Conservation (phyloP, 2,113 vertebrate species). For the Pluvianellus socialis region DNA sequence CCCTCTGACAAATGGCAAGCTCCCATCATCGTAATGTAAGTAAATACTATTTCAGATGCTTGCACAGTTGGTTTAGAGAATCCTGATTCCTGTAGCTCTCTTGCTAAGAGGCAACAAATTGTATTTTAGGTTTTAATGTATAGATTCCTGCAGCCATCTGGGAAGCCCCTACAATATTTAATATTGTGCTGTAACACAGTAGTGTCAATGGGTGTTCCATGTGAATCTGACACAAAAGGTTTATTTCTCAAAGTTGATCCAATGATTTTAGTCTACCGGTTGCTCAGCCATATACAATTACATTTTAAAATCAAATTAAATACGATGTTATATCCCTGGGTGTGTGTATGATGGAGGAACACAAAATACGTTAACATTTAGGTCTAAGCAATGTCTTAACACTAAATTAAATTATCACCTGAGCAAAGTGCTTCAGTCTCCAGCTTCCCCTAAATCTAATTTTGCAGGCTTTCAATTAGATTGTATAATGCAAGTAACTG, state of each 20-base stretch:
- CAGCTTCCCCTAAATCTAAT: background rate
- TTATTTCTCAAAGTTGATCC: background rate
- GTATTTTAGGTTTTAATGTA: background rate
- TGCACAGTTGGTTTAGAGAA: background rate
- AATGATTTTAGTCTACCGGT: background rate
- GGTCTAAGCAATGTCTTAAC: background rate
- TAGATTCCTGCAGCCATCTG: background rate
- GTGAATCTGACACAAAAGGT: background rate
- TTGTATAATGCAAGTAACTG: background rate
- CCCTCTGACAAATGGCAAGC: background rate
- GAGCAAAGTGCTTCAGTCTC: background rate
- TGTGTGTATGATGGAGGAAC: background rate
- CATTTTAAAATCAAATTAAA: background rate
- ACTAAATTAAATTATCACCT: constrained; percentile 34
- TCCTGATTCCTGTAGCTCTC: background rate
- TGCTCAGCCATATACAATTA: background rate
- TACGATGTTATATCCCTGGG: background rate
- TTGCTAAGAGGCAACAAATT: background rate
- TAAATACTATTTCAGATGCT: background rate
- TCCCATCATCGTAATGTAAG: background rate
- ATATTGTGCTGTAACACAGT: background rate
- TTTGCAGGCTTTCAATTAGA: background rate
- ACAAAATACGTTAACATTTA: background rate
- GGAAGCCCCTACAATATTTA: background rate
- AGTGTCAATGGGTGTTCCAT: background rate